Evolutionary conservation across 1,140 invertebrate genomes (phyloP), one percentile per base, ranked within the genome.

Genomic region (Megalopta genalis): DNA sequence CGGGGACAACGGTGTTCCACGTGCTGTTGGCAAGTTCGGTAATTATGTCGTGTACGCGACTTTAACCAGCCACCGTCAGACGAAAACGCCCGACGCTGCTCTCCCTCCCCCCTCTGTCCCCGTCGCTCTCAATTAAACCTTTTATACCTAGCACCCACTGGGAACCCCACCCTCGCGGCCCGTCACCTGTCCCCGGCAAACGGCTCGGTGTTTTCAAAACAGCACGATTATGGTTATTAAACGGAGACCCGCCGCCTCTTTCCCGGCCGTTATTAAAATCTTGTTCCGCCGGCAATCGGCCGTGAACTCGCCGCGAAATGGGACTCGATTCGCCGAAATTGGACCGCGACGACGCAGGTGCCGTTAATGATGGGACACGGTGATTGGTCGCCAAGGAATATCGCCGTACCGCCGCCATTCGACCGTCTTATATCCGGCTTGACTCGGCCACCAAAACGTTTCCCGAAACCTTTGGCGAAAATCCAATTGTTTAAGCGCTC

Each of bases 1-100:
- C 67, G 32, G 37, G 42, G 60, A 60, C 37, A 25, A 69, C 54
- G 25, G 25, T 42, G 71, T 70, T 72, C 71, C 71, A 79, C 80
- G 80, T 74, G 63, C 80, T 68, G 67, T 76, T 81, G 71, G 84
- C 71, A 85, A 86, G 63, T 86, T 79, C 68, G 80, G 67, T 82
- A 86, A 85, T 86, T 86, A 86, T 76, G 83, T 86, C 80, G 83
- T 69, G 75, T 68, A 69, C 80, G 73, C 52, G 82, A 77, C 72
- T 85, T 77, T 72, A 85, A 82, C 79, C 62, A 54, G 69, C 60
- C 67, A 0, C 67, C 68, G 76, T 86, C 83, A 70, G 42, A 82
- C 59, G 83, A 21, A 84, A 82, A 85, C 76, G 78, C 46, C 74
- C 72, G 83, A 82, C 84, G 74, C 70, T 64, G 69, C 60, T 42